A percentile compares a stretch with the other conserved stretches of the same genome.
phyloP scores from a whole-genome alignment of 2,113 vertebrate genomes.

The Sceloporus tristichus region DNA sequence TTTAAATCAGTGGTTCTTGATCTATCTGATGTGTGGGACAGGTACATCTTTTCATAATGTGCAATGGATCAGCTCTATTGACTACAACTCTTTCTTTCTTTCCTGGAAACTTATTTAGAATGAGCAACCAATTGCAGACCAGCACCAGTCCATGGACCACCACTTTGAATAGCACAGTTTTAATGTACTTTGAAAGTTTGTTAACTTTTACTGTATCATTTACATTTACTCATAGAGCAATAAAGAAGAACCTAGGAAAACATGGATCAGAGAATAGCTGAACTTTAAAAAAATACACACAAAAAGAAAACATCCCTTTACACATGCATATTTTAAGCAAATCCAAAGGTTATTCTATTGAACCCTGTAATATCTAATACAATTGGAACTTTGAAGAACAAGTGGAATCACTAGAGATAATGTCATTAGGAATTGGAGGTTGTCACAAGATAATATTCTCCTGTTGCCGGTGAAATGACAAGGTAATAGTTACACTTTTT shows the following conservation, averaged over 20 bases:
- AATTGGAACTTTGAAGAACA: slow-evolving; percentile 16
- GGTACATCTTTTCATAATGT: too few species aligned
- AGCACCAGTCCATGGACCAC: too few species aligned
- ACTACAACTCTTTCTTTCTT: too few species aligned
- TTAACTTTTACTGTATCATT: neutral
- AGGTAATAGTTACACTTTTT: neutral
- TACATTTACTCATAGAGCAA: neutral
- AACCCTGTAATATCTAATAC: neutral
- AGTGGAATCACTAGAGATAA: neutral
- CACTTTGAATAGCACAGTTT: neutral
- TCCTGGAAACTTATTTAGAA: too few species aligned
- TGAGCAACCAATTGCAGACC: too few species aligned
- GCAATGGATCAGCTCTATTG: too few species aligned
- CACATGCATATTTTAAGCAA: slow-evolving; percentile 10
- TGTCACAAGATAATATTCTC: neutral
- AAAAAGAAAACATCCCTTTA: neutral
- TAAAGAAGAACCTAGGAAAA: neutral
- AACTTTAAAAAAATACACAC: slow-evolving; percentile 6
- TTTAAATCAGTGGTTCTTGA: neutral
- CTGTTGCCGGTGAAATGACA: neutral
- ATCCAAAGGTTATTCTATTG: slow-evolving; percentile 12
- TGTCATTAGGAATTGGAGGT: neutral
- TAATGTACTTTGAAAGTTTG: neutral
- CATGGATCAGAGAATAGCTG: neutral
- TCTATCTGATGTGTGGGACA: too few species aligned